Evolutionary conservation across 2,113 vertebrate species (phyloP), one percentile per base, ranked within the genome.

Genomic region (Halcyon senegalensis): DNA sequence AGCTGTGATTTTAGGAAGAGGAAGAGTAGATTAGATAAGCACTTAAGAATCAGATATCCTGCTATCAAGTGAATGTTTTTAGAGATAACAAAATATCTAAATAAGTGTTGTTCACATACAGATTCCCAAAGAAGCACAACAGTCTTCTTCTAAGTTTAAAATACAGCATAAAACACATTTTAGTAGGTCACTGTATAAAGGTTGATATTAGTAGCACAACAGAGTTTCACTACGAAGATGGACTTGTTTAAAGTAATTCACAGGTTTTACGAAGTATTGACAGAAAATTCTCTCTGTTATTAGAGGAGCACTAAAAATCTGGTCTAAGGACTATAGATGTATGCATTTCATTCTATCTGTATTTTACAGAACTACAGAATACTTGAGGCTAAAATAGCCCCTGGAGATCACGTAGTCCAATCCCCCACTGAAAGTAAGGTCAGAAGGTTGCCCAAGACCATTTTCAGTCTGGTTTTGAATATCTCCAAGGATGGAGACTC

Each of bases 1-100:
- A 93, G 89, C 80, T 94, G 90, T 82, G 81, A 96, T 96, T 95
- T 95, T 91, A 94, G 93, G 91, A 95, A 95, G 84, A 93, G 95
- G 95, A 97, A 96, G 95, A 85, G n/a, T 46, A 93, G 96, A 96
- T 87, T 96, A 95, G 94, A 97, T 97, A 95, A 94, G 87, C 41
- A 33, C 59, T 87, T n/a, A 80, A 93, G 91, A 95, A 96, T 96
- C 95, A 95, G 93, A 91, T 96, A 89, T 89, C 81, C 70, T 95
- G 81, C 66, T 91, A 91, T 94, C 91, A 91, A 69, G 81, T n/a
- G 89, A 89, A 85, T 95, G 95, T 91, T 95, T 92, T 87, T 74
- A 83, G 85, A 97, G 94, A 96, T 96, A 95, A 94, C 77, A 87
- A 73, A 94, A 96, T 91, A 91, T 85, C 78, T 88, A 37, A 77